Evolutionary conservation across 2,797 vertebrate species (phyloP).

Genomic region (Urocyon cinereoargenteus): DNA sequence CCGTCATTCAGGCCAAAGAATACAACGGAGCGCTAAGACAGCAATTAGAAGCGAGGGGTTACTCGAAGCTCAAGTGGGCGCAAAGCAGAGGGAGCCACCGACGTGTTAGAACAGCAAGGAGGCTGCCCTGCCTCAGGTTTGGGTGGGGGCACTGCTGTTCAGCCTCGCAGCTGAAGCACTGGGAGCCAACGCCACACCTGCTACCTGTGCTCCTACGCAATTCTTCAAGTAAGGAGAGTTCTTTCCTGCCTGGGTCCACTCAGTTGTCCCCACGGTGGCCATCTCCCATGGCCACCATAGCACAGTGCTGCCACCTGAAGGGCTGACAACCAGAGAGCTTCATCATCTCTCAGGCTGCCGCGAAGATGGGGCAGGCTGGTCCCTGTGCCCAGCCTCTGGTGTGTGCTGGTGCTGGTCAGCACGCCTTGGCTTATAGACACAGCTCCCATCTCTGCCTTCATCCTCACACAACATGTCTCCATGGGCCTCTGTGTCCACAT

Average conservation of each 20-base stretch:
- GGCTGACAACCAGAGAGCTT: neutral
- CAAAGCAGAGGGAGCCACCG: neutral
- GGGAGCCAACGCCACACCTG: neutral
- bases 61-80: neutral
- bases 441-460: neutral
- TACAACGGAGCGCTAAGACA: neutral
- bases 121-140: neutral
- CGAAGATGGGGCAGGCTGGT: rapidly evolving
- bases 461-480: rapidly evolving
- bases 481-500: neutral
- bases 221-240: neutral
- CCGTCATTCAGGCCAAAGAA: neutral
- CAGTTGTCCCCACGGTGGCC: rapidly evolving
- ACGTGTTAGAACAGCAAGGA: neutral
- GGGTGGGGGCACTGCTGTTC: neutral
- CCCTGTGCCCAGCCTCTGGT: neutral
- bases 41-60: neutral
- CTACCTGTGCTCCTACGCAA: neutral
- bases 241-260: neutral
- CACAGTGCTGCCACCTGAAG: neutral
- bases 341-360: neutral
- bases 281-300: too few species aligned
- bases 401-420: rapidly evolving
- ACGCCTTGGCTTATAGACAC: neutral
- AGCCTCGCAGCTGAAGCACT: neutral